A percentile compares a stretch with the other conserved stretches of the same genome.
Conservation (phyloP, 2,113 vertebrate genomes). For the Heterochromis multidens region DNA sequence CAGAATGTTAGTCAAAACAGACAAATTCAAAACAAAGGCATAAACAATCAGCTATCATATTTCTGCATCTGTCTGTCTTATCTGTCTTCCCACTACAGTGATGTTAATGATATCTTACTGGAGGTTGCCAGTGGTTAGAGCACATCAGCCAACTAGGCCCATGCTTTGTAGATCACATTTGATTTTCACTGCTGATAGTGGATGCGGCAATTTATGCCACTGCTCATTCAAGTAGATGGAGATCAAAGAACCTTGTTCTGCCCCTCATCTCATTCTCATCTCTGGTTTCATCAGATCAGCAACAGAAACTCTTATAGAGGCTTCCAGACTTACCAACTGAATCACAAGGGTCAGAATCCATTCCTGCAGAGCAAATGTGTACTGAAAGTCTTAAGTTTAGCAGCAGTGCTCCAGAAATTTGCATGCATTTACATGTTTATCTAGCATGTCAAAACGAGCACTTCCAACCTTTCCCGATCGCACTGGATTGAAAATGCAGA, state of each 20-base stretch:
- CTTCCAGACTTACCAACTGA: slow-evolving; percentile 12
- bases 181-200: slow-evolving; percentile 67
- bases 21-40: not conserved
- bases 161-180: slow-evolving; percentile 69
- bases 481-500: not conserved
- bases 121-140: slow-evolving; percentile 41
- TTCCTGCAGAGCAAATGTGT: slow-evolving; percentile 9
- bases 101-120: slow-evolving; percentile 56
- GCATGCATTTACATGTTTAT: slow-evolving; percentile 48
- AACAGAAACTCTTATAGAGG: slow-evolving; percentile 29
- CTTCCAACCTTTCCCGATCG: slow-evolving; percentile 4
- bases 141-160: slow-evolving; percentile 23
- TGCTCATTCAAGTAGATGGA: slow-evolving; percentile 62
- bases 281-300: slow-evolving; percentile 65
- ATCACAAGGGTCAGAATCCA: slow-evolving; percentile 30
- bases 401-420: not conserved
- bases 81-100: slow-evolving; percentile 32
- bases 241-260: slow-evolving; percentile 56
- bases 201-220: slow-evolving; percentile 64
- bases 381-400: slow-evolving; percentile 2
- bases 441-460: not conserved
- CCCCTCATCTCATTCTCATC: slow-evolving; percentile 34
- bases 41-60: slow-evolving; percentile 34
- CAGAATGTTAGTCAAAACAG: not conserved
- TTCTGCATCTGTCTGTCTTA: slow-evolving; percentile 36